Percentiles rank a stretch among this genome's conserved stretches.
Evolutionary conservation across 2,797 vertebrate species (phyloP).

Genomic region (Thalassophryne amazonica): DNA sequence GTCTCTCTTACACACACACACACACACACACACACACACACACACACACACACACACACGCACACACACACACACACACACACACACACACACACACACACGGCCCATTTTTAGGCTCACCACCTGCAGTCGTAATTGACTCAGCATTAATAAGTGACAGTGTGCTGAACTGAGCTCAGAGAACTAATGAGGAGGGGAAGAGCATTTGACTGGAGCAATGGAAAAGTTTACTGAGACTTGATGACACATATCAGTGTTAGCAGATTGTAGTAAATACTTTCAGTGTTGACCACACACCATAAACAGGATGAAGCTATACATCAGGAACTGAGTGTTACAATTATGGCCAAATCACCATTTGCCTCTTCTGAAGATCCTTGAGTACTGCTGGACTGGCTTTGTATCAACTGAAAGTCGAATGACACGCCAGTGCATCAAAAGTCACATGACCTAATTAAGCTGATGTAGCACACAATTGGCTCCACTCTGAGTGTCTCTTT

Average conservation of each 20-base stretch:
- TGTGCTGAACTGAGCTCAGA: constrained; percentile 28
- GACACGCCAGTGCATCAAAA: too few species aligned
- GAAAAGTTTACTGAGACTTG: constrained; percentile 33
- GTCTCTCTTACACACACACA: too few species aligned
- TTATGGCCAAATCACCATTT: too few species aligned
- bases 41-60: neutral
- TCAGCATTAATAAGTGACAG: constrained; percentile 37
- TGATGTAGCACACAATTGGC: too few species aligned
- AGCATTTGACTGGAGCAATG: constrained; percentile 29
- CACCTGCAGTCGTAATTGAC: constrained; percentile 55
- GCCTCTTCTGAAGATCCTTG: too few species aligned
- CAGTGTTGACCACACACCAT: constrained; percentile 21
- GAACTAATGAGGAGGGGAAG: constrained; percentile 10
- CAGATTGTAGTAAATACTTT: constrained; percentile 17
- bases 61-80: constrained; percentile 3
- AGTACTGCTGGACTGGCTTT: too few species aligned
- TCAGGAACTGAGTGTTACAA: too few species aligned
- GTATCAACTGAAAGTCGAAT: too few species aligned
- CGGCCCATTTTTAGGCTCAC: constrained; percentile 25
- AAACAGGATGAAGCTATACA: constrained; percentile 3
- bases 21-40: neutral
- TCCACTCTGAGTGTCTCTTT: too few species aligned
- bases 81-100: neutral
- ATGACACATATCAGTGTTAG: constrained; percentile 50
- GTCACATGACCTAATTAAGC: too few species aligned